A percentile compares a stretch with the other conserved stretches of the same genome.
Conservation (phyloP, 2,797 vertebrate species). For the Centropyge bicolor region DNA sequence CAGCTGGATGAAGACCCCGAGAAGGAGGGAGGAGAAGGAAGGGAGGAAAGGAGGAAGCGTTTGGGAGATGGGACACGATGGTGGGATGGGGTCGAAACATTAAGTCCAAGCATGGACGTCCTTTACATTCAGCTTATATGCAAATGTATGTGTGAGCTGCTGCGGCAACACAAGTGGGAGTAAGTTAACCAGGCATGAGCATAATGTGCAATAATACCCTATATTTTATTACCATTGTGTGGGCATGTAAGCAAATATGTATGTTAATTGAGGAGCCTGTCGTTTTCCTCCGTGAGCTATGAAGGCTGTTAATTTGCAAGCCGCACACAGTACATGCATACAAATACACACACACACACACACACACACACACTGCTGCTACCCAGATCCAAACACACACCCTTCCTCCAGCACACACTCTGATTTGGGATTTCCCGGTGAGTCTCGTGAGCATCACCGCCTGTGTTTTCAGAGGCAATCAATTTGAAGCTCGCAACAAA, state of each 20-base stretch:
- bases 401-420: background rate
- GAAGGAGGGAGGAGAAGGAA: conserved; percentile 8
- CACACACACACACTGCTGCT: background rate
- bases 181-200: conserved; percentile 31
- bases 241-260: conserved; percentile 44
- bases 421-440: conserved; percentile 38
- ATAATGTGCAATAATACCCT: conserved; percentile 37
- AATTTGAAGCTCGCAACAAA: conserved; percentile 45
- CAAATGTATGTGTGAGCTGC: conserved; percentile 39
- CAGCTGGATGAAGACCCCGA: conserved; percentile 55
- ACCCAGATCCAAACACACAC: background rate
- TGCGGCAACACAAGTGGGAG: conserved; percentile 42
- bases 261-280: conserved; percentile 47
- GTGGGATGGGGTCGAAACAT: background rate
- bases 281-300: conserved; percentile 29
- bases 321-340: background rate
- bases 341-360: conserved; percentile 5
- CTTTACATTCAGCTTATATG: conserved; percentile 44
- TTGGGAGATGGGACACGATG: background rate
- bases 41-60: background rate
- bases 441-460: conserved; percentile 26
- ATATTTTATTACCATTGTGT: conserved; percentile 45
- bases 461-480: conserved; percentile 52
- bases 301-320: conserved; percentile 50
- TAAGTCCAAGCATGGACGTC: conserved; percentile 11